Evolutionary conservation across 2,113 vertebrate genomes (phyloP).

Genomic region (Hydrolagus affinis): DNA sequence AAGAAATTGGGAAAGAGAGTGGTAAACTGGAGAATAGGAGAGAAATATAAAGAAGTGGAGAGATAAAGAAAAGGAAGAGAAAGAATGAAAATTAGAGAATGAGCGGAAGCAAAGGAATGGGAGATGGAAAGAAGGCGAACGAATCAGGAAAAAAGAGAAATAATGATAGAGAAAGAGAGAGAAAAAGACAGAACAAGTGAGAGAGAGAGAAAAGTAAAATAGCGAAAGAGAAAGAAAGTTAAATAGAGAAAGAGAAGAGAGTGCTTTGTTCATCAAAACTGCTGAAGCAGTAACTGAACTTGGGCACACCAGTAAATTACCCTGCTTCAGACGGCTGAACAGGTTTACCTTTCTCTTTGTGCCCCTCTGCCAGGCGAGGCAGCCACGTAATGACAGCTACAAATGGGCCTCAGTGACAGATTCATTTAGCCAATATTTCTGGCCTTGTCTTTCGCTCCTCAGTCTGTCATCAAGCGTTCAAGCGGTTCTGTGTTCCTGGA

Average conservation of each 20-base stretch:
- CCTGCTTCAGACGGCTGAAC: slow-evolving; percentile 32
- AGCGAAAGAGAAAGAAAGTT: neutral
- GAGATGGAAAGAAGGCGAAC: too few species aligned
- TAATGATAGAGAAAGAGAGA: too few species aligned
- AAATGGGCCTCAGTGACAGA: slow-evolving; percentile 44
- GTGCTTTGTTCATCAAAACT: neutral
- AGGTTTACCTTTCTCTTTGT: slow-evolving; percentile 33
- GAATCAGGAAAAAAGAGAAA: too few species aligned
- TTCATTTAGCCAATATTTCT: slow-evolving; percentile 41
- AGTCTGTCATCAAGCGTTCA: slow-evolving; percentile 46
- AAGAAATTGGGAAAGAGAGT: too few species aligned
- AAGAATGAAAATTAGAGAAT: too few species aligned
- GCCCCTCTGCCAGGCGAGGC: slow-evolving; percentile 26
- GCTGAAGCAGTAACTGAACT: neutral
- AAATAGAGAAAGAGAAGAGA: slow-evolving; percentile 12
- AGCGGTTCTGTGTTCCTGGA: slow-evolving; percentile 38
- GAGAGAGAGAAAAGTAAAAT: too few species aligned
- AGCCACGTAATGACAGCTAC: slow-evolving; percentile 41
- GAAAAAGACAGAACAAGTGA: too few species aligned
- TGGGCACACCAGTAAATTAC: slow-evolving; percentile 10
- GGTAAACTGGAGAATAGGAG: too few species aligned
- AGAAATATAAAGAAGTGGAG: too few species aligned
- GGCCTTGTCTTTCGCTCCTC: slow-evolving; percentile 33
- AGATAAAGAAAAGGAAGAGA: too few species aligned
- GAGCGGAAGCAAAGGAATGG: too few species aligned